A percentile compares a stretch with the other conserved stretches of the same genome.
Conservation (phyloP, 2,113 vertebrate species). For the Plotosus lineatus region DNA sequence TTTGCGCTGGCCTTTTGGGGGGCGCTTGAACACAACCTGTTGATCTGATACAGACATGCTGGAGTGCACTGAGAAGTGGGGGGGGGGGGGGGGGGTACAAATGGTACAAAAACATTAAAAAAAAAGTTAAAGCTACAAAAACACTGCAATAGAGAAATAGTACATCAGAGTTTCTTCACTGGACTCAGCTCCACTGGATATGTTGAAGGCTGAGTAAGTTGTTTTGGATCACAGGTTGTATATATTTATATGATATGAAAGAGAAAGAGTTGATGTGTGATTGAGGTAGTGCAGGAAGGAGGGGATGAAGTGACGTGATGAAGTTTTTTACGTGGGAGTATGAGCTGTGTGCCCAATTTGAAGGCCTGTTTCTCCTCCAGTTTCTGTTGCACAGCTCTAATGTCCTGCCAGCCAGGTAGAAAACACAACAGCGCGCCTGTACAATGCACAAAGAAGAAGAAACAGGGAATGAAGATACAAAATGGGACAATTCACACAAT, state of each 20-base stretch:
- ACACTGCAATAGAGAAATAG: too few relatives aligned
- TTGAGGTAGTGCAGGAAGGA: neutral
- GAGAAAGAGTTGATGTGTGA: neutral
- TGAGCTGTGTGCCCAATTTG: constrained; percentile 77
- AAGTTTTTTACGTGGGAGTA: constrained; percentile 82
- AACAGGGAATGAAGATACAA: neutral
- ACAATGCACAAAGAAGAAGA: neutral
- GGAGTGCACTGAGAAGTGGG: constrained; percentile 82
- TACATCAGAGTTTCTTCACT: neutral
- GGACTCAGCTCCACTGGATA: neutral
- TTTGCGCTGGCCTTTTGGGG: constrained; percentile 81
- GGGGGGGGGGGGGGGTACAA: neutral
- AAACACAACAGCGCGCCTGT: constrained; percentile 95
- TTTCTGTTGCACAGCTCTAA: constrained; percentile 85
- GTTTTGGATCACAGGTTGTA: neutral
- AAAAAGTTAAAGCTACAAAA: neutral
- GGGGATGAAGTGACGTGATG: neutral
- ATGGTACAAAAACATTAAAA: neutral
- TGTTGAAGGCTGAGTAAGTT: neutral
- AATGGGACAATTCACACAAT: too few relatives aligned
- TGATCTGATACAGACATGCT: constrained; percentile 93
- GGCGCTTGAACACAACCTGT: constrained; percentile 88
- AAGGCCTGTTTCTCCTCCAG: constrained; percentile 74
- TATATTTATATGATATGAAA: neutral
- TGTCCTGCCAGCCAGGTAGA: constrained; percentile 96